Percentiles rank a stretch among this genome's conserved stretches.
phyloP scores from a whole-genome alignment of 2,797 vertebrate genomes.

The Lateolabrax maculatus region DNA sequence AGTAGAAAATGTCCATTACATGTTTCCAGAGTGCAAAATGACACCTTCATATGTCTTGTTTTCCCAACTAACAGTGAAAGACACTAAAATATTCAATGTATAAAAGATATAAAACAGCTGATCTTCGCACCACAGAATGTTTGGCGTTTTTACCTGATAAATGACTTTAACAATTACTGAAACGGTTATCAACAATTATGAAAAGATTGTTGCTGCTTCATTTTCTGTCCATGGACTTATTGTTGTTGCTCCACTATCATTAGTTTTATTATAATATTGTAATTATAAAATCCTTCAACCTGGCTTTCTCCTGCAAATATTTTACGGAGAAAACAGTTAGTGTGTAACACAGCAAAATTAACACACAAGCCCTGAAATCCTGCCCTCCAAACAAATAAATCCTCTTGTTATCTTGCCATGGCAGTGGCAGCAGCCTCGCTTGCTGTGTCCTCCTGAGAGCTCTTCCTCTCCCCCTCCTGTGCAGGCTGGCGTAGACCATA shows the following conservation, averaged over 20 bases:
- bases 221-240: not conserved
- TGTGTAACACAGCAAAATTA: constrained; percentile 36
- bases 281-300: not conserved
- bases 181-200: not conserved
- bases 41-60: not conserved
- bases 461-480: constrained; percentile 47
- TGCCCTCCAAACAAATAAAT: constrained; percentile 70
- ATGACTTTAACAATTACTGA: not conserved
- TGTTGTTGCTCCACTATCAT: not conserved
- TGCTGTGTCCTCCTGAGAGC: constrained; percentile 59
- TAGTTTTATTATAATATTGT: not conserved
- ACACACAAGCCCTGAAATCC: constrained; percentile 59
- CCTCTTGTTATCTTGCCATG: constrained; percentile 72
- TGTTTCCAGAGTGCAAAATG: not conserved
- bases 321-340: constrained; percentile 24
- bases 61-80: not conserved
- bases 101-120: not conserved
- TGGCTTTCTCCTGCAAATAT: constrained; percentile 4
- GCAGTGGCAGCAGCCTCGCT: constrained; percentile 63
- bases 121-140: not conserved
- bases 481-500: constrained; percentile 56
- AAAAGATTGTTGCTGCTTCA: not conserved
- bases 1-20: not conserved
- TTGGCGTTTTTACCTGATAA: not conserved
- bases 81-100: not conserved